These are phyloP conservation scores for Zeugodacus cucurbitae DNA, from an alignment of 1,140 invertebrate genomes.

Conservation along the genomic window DNA sequence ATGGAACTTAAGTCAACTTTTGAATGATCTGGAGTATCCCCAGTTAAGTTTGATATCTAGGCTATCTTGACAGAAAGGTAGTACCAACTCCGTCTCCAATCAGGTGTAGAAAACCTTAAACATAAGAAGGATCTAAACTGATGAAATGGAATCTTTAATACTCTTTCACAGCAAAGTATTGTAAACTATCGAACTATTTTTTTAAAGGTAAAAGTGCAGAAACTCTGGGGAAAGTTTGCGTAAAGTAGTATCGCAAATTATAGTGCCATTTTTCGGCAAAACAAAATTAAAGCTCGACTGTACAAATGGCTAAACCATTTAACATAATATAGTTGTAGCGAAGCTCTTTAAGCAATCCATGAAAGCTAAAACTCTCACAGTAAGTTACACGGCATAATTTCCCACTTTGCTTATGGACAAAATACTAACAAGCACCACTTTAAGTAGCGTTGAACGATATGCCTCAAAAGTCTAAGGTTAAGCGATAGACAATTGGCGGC, in stretches of 20 bases:
- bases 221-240: not conserved
- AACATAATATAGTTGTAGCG: not conserved
- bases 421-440: constrained; percentile 1
- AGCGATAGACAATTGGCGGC: constrained; percentile 32
- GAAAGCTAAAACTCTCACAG: not conserved
- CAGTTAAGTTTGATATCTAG: no score
- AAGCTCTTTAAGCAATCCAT: not conserved
- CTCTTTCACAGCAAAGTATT: no score
- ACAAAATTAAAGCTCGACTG: not conserved
- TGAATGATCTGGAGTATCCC: no score
- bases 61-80: no score
- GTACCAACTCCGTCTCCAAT: no score
- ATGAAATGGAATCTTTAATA: no score
- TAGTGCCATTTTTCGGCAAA: not conserved
- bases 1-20: no score
- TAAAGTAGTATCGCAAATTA: not conserved
- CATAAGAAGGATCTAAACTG: no score
- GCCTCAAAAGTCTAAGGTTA: not conserved
- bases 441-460: constrained; percentile 9
- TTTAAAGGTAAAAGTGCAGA: no score
- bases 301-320: not conserved
- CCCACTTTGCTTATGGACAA: not conserved
- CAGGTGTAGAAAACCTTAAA: no score
- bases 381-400: not conserved
- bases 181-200: no score